These are phyloP conservation scores for Chascanopsetta lugubris DNA, from an alignment of 2,113 vertebrate genomes.

Conservation along the genomic window DNA sequence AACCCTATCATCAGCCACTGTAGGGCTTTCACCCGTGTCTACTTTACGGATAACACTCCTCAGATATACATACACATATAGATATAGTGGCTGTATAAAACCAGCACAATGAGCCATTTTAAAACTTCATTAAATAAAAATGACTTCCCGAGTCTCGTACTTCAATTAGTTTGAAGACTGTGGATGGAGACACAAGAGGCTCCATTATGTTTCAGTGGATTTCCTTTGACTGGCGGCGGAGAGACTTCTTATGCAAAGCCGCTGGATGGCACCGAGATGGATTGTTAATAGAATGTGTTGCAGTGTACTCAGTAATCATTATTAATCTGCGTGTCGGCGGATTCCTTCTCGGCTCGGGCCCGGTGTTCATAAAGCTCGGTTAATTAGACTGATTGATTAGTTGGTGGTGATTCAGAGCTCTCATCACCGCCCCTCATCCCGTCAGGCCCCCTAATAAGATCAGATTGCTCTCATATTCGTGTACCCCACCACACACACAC, in stretches of 20 bases:
- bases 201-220: conserved; percentile 47
- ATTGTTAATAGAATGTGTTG: conserved; percentile 73
- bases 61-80: background rate
- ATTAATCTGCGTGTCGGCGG: conserved; percentile 75
- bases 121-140: conserved; percentile 31
- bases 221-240: conserved; percentile 37
- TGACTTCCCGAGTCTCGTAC: conserved; percentile 19
- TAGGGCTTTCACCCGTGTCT: background rate
- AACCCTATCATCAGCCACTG: background rate
- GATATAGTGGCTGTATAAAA: background rate
- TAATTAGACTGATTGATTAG: conserved; percentile 81
- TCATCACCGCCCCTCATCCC: conserved; percentile 66
- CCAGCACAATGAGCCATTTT: conserved; percentile 4
- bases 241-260: conserved; percentile 54
- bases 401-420: conserved; percentile 70
- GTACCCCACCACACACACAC: conserved; percentile 7
- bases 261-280: conserved; percentile 58
- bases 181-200: conserved; percentile 33
- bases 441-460: conserved; percentile 73
- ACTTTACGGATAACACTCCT: background rate
- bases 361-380: conserved; percentile 73
- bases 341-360: conserved; percentile 66
- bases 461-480: conserved; percentile 63
- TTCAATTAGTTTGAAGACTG: conserved; percentile 47
- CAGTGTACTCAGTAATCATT: conserved; percentile 75